Percentiles rank a stretch among this genome's conserved stretches.
Evolutionary conservation across 2,888 invertebrate genomes (phyloP).

Genomic region (Ischnus inquisitorius): DNA sequence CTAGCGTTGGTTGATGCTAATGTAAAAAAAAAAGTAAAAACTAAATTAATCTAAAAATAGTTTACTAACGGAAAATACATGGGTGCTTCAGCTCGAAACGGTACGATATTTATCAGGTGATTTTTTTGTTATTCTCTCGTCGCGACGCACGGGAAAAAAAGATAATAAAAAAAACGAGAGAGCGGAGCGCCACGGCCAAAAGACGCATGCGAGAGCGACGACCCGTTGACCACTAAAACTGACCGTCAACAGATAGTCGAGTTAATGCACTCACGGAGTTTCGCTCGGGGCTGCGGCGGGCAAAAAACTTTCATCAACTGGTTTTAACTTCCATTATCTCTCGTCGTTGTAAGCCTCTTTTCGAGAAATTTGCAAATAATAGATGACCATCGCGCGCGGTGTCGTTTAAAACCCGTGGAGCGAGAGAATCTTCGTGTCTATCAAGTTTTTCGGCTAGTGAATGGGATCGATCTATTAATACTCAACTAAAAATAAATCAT

Average conservation of each 20-base stretch:
- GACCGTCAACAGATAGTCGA: conserved; percentile 12
- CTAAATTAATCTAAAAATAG: no score
- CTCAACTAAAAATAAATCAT: no score
- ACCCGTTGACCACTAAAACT: conserved; percentile 40
- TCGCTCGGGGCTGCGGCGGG: not conserved
- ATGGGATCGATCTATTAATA: not conserved
- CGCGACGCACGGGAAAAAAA: not conserved
- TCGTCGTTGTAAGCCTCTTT: conserved; percentile 10
- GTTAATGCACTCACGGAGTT: not conserved
- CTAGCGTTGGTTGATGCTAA: not conserved
- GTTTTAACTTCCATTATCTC: not conserved
- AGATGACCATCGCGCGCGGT: not conserved
- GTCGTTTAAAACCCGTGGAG: not conserved
- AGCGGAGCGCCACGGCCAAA: conserved; percentile 2
- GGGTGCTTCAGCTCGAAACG: not conserved
- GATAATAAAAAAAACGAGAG: not conserved
- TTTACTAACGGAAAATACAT: not conserved
- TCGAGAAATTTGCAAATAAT: not conserved
- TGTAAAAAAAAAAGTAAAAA: not conserved
- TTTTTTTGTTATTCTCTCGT: not conserved
- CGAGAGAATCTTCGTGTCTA: not conserved
- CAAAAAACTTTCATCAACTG: not conserved
- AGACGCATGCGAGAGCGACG: not conserved
- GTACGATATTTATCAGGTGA: conserved; percentile 46
- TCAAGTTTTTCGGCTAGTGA: not conserved